Evolutionary conservation across 2,113 vertebrate species (phyloP).

Genomic region (Ornithorhynchus anatinus): DNA sequence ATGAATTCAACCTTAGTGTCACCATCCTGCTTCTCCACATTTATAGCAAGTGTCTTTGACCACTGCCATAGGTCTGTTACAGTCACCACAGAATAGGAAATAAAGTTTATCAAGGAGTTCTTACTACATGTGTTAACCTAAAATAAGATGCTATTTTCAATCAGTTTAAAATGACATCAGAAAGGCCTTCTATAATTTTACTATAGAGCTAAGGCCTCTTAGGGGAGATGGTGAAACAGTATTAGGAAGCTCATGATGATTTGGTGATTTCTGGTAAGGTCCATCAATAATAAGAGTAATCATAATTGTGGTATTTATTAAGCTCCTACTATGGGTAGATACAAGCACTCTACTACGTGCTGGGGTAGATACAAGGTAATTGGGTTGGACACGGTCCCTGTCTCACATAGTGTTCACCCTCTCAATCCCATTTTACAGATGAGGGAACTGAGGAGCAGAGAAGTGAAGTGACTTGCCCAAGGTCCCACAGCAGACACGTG

Average conservation of each 20-base stretch:
- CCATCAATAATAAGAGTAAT: neutral
- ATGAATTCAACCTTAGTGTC: slow-evolving; percentile 20
- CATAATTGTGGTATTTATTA: too few species aligned
- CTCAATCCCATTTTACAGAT: too few species aligned
- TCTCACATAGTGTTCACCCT: too few species aligned
- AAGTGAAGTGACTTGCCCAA: too few species aligned
- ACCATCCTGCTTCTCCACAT: neutral
- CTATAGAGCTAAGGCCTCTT: neutral
- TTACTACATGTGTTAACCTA: neutral
- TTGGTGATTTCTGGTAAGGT: neutral
- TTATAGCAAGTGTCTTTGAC: neutral
- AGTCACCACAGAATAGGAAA: neutral
- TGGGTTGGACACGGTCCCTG: too few species aligned
- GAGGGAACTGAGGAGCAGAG: too few species aligned
- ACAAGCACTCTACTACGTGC: too few species aligned
- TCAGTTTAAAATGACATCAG: slow-evolving; percentile 1
- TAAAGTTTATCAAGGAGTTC: neutral
- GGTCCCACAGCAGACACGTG: too few species aligned
- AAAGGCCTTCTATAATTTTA: neutral
- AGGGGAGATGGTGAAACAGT: neutral
- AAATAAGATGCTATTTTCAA: slow-evolving; percentile 19
- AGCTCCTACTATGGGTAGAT: neutral
- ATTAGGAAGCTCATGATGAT: neutral
- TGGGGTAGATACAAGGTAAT: too few species aligned
- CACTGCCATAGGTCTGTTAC: neutral